Percentiles rank a stretch among this genome's conserved stretches.
Evolutionary conservation across 2,797 vertebrate genomes (phyloP).

Genomic region (Erethizon dorsatum): DNA sequence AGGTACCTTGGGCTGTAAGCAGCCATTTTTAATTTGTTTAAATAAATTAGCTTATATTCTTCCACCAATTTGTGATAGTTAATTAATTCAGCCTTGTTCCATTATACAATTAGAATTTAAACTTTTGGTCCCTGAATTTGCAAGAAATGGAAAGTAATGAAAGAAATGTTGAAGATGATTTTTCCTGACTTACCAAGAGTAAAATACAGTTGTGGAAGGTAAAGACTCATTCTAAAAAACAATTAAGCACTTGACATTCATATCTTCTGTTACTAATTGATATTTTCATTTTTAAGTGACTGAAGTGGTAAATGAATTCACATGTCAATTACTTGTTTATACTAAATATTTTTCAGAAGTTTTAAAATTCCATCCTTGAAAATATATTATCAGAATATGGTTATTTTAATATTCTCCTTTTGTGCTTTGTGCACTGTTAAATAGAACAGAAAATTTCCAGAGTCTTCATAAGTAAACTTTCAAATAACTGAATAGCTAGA

Average conservation of each 20-base stretch:
- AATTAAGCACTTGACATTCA: slow-evolving; percentile 70
- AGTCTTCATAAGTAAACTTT: not conserved
- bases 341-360: slow-evolving; percentile 23
- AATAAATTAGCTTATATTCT: slow-evolving; percentile 80
- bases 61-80: slow-evolving; percentile 73
- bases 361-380: slow-evolving; percentile 31
- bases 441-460: not conserved
- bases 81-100: slow-evolving; percentile 84
- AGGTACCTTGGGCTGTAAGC: slow-evolving; percentile 63
- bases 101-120: slow-evolving; percentile 85
- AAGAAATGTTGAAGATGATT: slow-evolving; percentile 86
- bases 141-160: slow-evolving; percentile 84
- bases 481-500: not conserved
- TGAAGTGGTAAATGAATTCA: slow-evolving; percentile 53
- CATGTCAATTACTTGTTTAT: not conserved
- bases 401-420: slow-evolving; percentile 45
- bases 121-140: slow-evolving; percentile 83
- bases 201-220: slow-evolving; percentile 39
- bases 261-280: slow-evolving; percentile 64
- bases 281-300: slow-evolving; percentile 29
- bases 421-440: not conserved
- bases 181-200: slow-evolving; percentile 81
- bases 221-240: slow-evolving; percentile 75
- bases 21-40: slow-evolving; percentile 65
- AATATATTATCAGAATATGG: not conserved